Evolutionary conservation across 1,140 invertebrate genomes (phyloP), one percentile per base, ranked within the genome.

Genomic region (Heliconius hermathena): DNA sequence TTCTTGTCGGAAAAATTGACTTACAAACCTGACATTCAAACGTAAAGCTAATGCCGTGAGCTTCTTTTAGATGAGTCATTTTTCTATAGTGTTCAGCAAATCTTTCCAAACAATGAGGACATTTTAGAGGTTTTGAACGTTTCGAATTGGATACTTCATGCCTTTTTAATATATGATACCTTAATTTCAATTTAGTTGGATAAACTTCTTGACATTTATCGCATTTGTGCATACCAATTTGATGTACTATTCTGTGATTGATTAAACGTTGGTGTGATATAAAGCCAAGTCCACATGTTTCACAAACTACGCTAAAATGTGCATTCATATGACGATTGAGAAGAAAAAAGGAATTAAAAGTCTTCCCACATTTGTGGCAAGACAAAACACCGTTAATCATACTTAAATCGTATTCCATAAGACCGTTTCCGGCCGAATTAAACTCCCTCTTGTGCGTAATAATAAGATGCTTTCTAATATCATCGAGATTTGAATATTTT

Each of bases 231-330:
- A 89, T 80, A 0, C 91, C 91, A 46, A 90, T 90, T 76, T 93
- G 87, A 71, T 95, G 94, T 0, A 93, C 90, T 18, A 89, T 89
- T 57, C 84, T 84, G 71, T 95, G 94, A 78, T 92, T 93, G 18
- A 92, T 88, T 16, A 95, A 77, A 20, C 91, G 83, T 38, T 95
- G 92, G 33, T 92, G 90, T 1, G 93, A 92, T 83, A 93, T 93
- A 76, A 95, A 95, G 0, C 92, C 93, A 20, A 94, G 83, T 8
- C 93, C 94, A 76, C 95, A 95, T 2, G 90, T 90, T 76, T 95
- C 94, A 74, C 95, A 95, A 5, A 93, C 91, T 0, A 93, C 91
- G 71, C 81, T 93, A 52, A 88, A 93, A 80, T 94, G 93, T 4
- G 86, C 92, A 52, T 94, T 94, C 91, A 94, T 93, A 78, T 94